These are phyloP conservation scores for Dorcus parallelipipedus DNA, from an alignment of 2,888 invertebrate species.

Conservation along the genomic window DNA sequence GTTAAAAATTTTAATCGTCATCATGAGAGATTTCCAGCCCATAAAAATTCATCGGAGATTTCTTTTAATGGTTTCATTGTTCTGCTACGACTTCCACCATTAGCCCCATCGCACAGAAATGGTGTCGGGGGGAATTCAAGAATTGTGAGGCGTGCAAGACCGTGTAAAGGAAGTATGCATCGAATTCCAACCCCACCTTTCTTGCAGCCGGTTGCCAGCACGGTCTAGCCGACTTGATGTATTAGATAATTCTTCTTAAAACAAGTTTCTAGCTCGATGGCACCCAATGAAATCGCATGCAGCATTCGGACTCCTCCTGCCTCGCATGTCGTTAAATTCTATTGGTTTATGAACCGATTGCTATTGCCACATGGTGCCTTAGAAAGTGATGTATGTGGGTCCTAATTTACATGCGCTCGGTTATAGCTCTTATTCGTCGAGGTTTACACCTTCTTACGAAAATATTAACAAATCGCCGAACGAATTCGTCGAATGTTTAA, in stretches of 20 bases:
- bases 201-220: constrained; percentile 13
- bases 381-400: constrained; percentile 13
- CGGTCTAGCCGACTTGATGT: constrained; percentile 18
- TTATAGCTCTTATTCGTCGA: not conserved
- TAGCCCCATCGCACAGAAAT: too few species aligned
- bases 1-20: too few species aligned
- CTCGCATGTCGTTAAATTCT: constrained; percentile 15
- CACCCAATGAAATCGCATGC: constrained; percentile 15
- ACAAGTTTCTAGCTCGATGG: constrained; percentile 16
- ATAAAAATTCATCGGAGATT: too few species aligned
- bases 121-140: too few species aligned
- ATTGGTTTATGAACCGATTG: constrained; percentile 20
- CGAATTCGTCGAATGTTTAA: too few species aligned
- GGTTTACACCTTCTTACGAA: not conserved
- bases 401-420: constrained; percentile 11
- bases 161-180: not conserved
- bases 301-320: constrained; percentile 16
- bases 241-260: constrained; percentile 20
- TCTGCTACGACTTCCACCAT: too few species aligned
- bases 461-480: not conserved
- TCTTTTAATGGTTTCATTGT: too few species aligned
- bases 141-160: too few species aligned
- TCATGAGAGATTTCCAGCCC: too few species aligned
- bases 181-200: constrained; percentile 8
- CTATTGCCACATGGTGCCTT: constrained; percentile 18